Evolutionary conservation across 1,140 invertebrate species (phyloP).

Genomic region (Hydropsyche tenuis): DNA sequence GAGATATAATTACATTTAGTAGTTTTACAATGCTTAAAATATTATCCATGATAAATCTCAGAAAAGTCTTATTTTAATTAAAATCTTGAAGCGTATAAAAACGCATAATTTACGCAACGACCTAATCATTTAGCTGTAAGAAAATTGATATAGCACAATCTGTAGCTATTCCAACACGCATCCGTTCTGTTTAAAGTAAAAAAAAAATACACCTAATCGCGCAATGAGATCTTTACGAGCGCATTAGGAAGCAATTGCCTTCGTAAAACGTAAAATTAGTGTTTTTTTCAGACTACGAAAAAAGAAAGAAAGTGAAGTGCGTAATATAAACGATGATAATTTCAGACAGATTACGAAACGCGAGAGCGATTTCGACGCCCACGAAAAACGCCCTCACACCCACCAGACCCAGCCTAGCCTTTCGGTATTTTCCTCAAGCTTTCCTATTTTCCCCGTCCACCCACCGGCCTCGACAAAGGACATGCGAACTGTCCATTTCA

Average conservation of each 20-base stretch:
- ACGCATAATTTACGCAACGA: neutral
- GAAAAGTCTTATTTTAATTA: too few relatives aligned
- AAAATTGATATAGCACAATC: conserved; percentile 17
- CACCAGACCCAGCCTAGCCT: neutral
- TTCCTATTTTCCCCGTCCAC: neutral
- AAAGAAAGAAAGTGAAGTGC: neutral
- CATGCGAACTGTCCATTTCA: conserved; percentile 51
- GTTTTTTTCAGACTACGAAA: too few relatives aligned
- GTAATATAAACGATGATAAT: conserved; percentile 6
- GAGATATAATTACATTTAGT: too few relatives aligned
- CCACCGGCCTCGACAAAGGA: conserved; percentile 39
- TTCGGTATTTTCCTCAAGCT: neutral
- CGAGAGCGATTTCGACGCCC: neutral
- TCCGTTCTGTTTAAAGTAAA: neutral
- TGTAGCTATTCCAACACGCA: conserved; percentile 4
- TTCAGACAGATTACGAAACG: conserved; percentile 10
- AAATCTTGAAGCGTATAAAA: neutral
- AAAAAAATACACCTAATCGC: neutral
- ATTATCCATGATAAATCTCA: too few relatives aligned
- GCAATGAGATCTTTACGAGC: conserved; percentile 12
- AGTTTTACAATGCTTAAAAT: too few relatives aligned
- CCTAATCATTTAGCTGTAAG: neutral
- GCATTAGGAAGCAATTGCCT: conserved; percentile 19
- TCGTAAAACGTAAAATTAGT: conserved; percentile 8
- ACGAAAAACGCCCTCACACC: neutral